Conservation (phyloP, 1,140 invertebrate species). For the Armadillidium nasatum region DNA sequence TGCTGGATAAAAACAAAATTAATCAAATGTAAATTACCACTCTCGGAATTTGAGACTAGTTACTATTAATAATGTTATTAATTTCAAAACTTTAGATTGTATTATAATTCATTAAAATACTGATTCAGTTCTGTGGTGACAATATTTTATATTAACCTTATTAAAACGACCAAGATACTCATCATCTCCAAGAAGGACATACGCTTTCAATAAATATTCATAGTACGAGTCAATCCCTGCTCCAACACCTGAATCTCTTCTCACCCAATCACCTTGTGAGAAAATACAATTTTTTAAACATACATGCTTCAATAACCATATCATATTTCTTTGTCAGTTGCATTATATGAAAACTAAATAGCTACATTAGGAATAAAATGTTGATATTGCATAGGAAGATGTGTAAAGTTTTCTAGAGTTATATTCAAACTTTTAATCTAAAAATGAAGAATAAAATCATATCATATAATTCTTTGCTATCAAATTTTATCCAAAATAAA, state of each 20-base stretch:
- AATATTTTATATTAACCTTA: slow-evolving; percentile 53
- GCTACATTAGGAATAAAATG: too few species aligned
- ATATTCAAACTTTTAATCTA: not conserved
- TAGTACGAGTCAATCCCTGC: slow-evolving; percentile 99
- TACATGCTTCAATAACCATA: too few species aligned
- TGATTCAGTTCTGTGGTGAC: too few species aligned
- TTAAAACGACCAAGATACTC: slow-evolving; percentile 80
- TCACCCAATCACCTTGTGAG: slow-evolving; percentile 88
- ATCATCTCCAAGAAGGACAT: slow-evolving; percentile 68
- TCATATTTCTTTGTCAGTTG: too few species aligned
- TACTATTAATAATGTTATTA: too few species aligned
- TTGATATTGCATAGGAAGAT: too few species aligned
- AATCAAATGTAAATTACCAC: too few species aligned
- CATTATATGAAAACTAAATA: too few species aligned
- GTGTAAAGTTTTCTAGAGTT: too few species aligned
- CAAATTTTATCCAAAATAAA: not conserved
- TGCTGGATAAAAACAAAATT: slow-evolving; percentile 53
- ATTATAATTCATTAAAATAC: too few species aligned
- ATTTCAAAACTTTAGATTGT: too few species aligned
- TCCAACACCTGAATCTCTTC: slow-evolving; percentile 93
- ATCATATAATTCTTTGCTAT: not conserved
- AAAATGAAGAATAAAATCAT: not conserved
- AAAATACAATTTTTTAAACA: not conserved
- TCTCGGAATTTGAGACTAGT: too few species aligned
- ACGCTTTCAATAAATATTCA: slow-evolving; percentile 94